Evolutionary conservation across 2,113 vertebrate genomes (phyloP).

Genomic region (Mobula hypostoma): DNA sequence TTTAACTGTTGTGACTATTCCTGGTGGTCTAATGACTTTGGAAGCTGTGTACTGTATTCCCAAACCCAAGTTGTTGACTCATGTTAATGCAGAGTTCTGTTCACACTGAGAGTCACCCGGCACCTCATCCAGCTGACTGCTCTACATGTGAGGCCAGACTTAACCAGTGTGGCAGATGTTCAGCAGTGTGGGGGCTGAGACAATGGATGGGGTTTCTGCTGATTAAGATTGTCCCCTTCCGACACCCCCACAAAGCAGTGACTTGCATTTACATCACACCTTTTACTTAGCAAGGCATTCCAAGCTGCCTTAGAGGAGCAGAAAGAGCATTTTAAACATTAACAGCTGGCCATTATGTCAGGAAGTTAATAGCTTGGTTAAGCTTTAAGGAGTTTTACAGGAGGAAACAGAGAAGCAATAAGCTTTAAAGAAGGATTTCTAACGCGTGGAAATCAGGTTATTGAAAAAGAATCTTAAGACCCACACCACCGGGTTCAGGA

Average conservation of each 20-base stretch:
- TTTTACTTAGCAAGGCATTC: not conserved
- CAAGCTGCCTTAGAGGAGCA: not conserved
- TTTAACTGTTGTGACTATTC: not conserved
- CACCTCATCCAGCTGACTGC: not conserved
- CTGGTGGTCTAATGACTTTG: not conserved
- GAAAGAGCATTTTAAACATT: not conserved
- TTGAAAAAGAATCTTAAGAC: not conserved
- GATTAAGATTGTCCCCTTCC: not conserved
- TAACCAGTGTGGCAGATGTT: not conserved
- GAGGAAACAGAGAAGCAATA: not conserved
- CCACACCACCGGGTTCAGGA: no score
- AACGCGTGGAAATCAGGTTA: not conserved
- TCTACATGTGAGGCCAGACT: slow-evolving; percentile 16
- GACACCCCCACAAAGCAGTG: not conserved
- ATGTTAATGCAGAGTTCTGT: slow-evolving; percentile 12
- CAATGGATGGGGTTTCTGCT: not conserved
- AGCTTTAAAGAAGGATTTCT: not conserved
- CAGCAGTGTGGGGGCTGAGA: not conserved
- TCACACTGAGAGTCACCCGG: not conserved
- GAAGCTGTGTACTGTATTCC: not conserved
- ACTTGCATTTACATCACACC: not conserved
- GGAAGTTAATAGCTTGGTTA: not conserved
- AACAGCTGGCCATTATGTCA: not conserved
- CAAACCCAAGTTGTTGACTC: slow-evolving; percentile 19
- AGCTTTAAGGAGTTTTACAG: not conserved